Conservation (phyloP, 30 jellyfish, hydroid and myxozoan genomes). For the Sanderia malayensis region DNA sequence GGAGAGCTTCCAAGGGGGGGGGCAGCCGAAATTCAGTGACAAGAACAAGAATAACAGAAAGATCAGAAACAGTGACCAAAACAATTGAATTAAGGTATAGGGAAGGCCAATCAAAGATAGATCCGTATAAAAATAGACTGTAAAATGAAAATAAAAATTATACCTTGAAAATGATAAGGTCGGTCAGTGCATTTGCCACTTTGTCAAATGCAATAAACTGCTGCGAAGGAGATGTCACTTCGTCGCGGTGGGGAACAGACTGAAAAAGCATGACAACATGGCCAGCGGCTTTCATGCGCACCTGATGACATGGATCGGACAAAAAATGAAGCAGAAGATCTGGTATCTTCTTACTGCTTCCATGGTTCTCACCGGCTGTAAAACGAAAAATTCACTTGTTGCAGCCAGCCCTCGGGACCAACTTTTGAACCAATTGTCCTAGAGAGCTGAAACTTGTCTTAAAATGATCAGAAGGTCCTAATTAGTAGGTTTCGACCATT, state of each 20-base stretch:
- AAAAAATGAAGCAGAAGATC: conserved; percentile 31
- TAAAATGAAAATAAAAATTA: not conserved
- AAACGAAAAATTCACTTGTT: not conserved
- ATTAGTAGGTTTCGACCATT: too few species aligned
- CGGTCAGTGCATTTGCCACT: conserved; percentile 59
- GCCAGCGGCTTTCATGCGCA: conserved; percentile 48
- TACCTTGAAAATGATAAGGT: conserved; percentile 38
- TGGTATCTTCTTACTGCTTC: conserved; percentile 1
- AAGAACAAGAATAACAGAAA: too few species aligned
- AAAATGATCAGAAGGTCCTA: too few species aligned
- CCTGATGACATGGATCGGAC: conserved; percentile 45
- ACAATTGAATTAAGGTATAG: too few species aligned
- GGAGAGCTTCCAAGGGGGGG: too few species aligned
- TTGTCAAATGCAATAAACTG: conserved; percentile 32
- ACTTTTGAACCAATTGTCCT: too few species aligned
- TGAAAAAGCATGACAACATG: conserved; percentile 31
- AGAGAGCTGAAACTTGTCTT: too few species aligned
- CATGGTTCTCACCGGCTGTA: not conserved
- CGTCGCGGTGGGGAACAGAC: not conserved
- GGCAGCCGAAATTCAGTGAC: too few species aligned
- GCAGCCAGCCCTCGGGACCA: too few species aligned
- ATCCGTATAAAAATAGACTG: too few species aligned
- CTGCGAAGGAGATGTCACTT: conserved; percentile 27
- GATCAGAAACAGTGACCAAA: too few species aligned
- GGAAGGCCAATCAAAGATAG: too few species aligned